phyloP scores from a whole-genome alignment of 2,797 vertebrate species.

The Rachycentron canadum region DNA sequence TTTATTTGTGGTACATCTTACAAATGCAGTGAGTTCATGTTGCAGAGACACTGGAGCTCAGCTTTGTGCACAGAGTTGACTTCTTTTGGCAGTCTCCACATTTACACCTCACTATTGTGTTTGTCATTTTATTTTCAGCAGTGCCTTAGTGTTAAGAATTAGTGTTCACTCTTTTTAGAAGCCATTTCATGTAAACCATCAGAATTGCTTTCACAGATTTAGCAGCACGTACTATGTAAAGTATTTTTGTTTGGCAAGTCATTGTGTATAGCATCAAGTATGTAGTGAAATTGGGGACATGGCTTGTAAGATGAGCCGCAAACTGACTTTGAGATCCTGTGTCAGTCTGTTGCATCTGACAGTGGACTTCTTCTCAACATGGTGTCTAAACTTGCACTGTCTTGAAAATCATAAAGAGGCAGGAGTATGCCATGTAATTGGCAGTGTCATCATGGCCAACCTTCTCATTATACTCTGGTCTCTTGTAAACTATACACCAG shows the following conservation, averaged over 20 bases:
- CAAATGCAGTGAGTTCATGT: constrained; percentile 48
- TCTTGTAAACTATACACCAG: constrained; percentile 75
- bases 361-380: constrained; percentile 46
- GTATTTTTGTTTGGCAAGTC: constrained; percentile 58
- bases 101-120: constrained; percentile 52
- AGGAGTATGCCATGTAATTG: constrained; percentile 52
- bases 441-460: constrained; percentile 50
- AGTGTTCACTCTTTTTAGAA: constrained; percentile 54
- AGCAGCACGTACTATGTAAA: constrained; percentile 67
- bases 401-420: constrained; percentile 53
- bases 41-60: constrained; percentile 65
- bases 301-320: constrained; percentile 40
- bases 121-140: constrained; percentile 70
- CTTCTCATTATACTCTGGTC: constrained; percentile 49
- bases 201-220: constrained; percentile 54
- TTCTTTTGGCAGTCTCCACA: constrained; percentile 45
- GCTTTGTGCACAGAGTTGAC: constrained; percentile 50
- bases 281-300: constrained; percentile 49
- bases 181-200: constrained; percentile 49
- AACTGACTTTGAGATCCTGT: constrained; percentile 29
- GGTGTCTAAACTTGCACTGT: constrained; percentile 58
- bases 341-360: constrained; percentile 53
- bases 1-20: constrained; percentile 37
- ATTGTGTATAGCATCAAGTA: constrained; percentile 61
- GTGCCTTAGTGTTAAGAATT: constrained; percentile 80